Percentiles rank a stretch among this genome's conserved stretches.
Evolutionary conservation across 2,113 vertebrate species (phyloP).

Genomic region (Tychaedon coryphoeus): DNA sequence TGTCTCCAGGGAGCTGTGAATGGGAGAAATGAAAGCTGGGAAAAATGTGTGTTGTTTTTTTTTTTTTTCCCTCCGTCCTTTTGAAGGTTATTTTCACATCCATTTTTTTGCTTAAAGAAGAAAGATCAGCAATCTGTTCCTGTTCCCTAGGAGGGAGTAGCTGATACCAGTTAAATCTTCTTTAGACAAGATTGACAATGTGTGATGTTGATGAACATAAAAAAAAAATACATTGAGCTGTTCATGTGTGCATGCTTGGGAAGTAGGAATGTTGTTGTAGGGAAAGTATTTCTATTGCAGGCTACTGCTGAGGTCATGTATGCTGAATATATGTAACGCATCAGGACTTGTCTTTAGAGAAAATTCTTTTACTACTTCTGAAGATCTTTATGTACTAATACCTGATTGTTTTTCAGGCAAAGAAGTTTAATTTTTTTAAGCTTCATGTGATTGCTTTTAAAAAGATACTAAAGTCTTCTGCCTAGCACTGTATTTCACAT

Average conservation of each 20-base stretch:
- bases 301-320: background rate
- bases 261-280: background rate
- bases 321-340: background rate
- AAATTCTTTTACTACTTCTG: background rate
- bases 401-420: background rate
- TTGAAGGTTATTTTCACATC: background rate
- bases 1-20: background rate
- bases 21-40: background rate
- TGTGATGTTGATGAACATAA: background rate
- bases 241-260: background rate
- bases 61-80: background rate
- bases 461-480: background rate
- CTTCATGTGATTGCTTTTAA: background rate
- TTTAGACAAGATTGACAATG: background rate
- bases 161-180: background rate
- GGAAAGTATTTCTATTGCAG: background rate
- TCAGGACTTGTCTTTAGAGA: background rate
- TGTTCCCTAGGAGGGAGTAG: rapidly evolving
- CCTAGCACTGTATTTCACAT: background rate
- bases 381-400: background rate
- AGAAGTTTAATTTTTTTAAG: background rate
- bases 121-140: background rate
- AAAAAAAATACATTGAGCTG: background rate
- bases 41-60: rapidly evolving
- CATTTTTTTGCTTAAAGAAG: background rate